Evolutionary conservation across 2,888 invertebrate genomes (phyloP), one percentile per base, ranked within the genome.

Genomic region (Acanthococcus lagerstroemiae): DNA sequence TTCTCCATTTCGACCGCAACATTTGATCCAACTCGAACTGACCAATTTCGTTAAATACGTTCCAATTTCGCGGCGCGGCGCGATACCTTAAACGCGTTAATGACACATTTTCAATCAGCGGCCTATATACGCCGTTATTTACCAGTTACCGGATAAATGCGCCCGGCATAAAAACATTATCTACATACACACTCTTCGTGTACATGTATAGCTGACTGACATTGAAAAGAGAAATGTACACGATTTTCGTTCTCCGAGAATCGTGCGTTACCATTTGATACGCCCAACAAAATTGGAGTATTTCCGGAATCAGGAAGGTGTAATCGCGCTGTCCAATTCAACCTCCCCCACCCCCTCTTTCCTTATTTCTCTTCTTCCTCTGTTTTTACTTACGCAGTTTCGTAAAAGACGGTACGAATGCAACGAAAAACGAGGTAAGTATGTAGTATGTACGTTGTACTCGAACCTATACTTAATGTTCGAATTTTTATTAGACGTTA

Each of bases 261-360:
- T 58, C 58, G 58, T 58, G 58, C 58, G 46, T 58, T 58, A 58
- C 58, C 48, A 58, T 58, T 58, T 58, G 58, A 58, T 58, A 58
- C 45, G 46, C 45, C 58, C 58, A 58, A 58, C 48, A 58, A n/a
- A 58, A 58, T 58, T 44, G 26, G 58, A 46, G 25, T 58, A 45
- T 58, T 58, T 58, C 58, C 58, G 57, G 17, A 45, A 37, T 57
- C 37, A 44, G 48, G 44, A 58, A 58, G 45, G 46, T 58, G 45
- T 45, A 58, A 58, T 58, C n/a, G n/a, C n/a, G n/a, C n/a, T n/a
- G n/a, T n/a, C n/a, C n/a, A n/a, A n/a, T n/a, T 37, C 37, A 37
- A 9, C 37, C 7, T 37, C 37, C 7, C 15, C 37, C 7, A 9
- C 37, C 7, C 15, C 15, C 7, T 37, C 7, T 9, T 37, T 37